Evolutionary conservation across 2,888 invertebrate genomes (phyloP).

Genomic region (Andrena bucephala): DNA sequence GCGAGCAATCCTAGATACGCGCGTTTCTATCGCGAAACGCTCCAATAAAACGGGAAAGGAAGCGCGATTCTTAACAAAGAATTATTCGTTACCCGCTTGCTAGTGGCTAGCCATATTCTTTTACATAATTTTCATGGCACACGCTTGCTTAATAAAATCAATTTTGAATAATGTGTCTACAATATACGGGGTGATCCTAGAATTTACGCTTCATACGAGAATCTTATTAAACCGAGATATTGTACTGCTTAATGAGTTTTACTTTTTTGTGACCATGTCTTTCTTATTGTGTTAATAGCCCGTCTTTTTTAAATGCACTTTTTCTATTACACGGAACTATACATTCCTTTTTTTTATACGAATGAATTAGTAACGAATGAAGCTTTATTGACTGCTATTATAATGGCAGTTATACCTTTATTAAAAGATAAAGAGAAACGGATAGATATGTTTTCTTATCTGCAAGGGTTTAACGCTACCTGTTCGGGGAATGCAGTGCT

Average conservation of each 20-base stretch:
- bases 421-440: no score
- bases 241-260: background rate
- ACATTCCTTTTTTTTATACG: no score
- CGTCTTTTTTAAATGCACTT: no score
- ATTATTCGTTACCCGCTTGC: background rate
- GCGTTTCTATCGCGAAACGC: slow-evolving; percentile 31
- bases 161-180: background rate
- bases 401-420: no score
- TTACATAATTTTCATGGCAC: background rate
- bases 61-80: slow-evolving; percentile 5
- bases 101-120: background rate
- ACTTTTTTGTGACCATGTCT: background rate
- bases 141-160: background rate
- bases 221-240: background rate
- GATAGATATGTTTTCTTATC: no score
- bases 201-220: background rate
- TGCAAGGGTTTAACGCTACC: no score
- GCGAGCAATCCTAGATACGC: slow-evolving; percentile 51
- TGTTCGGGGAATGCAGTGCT: no score
- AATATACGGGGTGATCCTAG: background rate
- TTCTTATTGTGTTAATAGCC: background rate
- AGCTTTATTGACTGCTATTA: no score
- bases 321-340: no score
- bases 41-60: slow-evolving; percentile 34
- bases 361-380: no score